Evolutionary conservation across 2,113 vertebrate species (phyloP), one percentile per base, ranked within the genome.

Genomic region (Ciconia boyciana): DNA sequence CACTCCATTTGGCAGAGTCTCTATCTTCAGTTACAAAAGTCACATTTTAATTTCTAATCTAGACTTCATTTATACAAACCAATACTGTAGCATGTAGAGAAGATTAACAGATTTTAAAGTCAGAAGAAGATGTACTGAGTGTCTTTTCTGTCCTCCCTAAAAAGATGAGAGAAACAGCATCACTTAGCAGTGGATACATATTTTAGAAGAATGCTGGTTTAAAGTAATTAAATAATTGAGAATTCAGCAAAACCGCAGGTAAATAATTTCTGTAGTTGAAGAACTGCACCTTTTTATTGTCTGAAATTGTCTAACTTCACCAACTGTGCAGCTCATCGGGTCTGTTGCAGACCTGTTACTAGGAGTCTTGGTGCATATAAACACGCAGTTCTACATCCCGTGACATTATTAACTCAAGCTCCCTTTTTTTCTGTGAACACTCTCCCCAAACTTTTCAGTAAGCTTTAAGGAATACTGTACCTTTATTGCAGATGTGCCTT

Each of bases 61-160:
- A 29, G 43, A 22, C 31, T 68, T 19, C 13, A 31, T 28, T 79
- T 58, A 6, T 2, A 29, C 41, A 61, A 76, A 55, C 19, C 3
- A 5, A 1, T 11, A 22, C 5, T 20, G 41, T 0, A 36, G 41
- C 9, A 3, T 1, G 4, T 4, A 34, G 10, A 57, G 49, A 60
- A 41, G 39, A 49, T 3, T 1, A 21, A 43, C 15, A 32, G 20
- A 8, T 8, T 39, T 16, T 34, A 28, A n/a, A 51, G 36, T 8
- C 24, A 26, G 24, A 78, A 26, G 24, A 78, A 60, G 76, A 41
- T 9, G 48, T 15, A 6, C 15, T 6, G 26, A 6, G 41, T 6
- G 28, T 66, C 26, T 51, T 25, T 29, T 41, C 36, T 31, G 58
- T 11, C 44, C 17, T 70, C 34, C 39, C 20, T 74, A 54, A 51